phyloP scores from a whole-genome alignment of 2,113 vertebrate genomes.

The Recurvirostra avosetta region DNA sequence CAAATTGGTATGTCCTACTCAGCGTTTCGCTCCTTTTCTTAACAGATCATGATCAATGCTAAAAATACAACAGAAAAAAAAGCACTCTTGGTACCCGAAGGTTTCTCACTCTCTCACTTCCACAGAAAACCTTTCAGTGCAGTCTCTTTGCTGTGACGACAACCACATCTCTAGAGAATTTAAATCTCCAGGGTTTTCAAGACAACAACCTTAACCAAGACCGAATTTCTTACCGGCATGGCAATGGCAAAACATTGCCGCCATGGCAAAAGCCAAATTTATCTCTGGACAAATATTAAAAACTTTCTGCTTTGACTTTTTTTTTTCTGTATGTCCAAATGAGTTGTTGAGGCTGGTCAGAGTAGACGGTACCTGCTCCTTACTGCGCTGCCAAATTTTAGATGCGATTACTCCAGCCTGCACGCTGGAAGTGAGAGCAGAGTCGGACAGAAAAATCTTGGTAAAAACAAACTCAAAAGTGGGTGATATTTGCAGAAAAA shows the following conservation, averaged over 20 bases:
- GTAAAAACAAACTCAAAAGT: neutral
- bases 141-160: neutral
- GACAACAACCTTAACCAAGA: neutral
- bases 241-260: neutral
- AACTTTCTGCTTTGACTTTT: neutral
- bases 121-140: neutral
- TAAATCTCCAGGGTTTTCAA: neutral
- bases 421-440: neutral
- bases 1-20: neutral
- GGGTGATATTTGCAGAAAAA: neutral
- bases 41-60: neutral
- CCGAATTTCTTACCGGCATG: neutral
- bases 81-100: neutral
- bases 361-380: accelerated
- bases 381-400: neutral
- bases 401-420: neutral
- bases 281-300: neutral
- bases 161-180: neutral
- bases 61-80: neutral
- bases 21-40: neutral
- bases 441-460: neutral
- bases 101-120: neutral
- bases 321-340: neutral
- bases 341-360: neutral
- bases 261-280: neutral